Evolutionary conservation across 2,888 invertebrate genomes (phyloP).

Genomic region (Leptinotarsa juncta): DNA sequence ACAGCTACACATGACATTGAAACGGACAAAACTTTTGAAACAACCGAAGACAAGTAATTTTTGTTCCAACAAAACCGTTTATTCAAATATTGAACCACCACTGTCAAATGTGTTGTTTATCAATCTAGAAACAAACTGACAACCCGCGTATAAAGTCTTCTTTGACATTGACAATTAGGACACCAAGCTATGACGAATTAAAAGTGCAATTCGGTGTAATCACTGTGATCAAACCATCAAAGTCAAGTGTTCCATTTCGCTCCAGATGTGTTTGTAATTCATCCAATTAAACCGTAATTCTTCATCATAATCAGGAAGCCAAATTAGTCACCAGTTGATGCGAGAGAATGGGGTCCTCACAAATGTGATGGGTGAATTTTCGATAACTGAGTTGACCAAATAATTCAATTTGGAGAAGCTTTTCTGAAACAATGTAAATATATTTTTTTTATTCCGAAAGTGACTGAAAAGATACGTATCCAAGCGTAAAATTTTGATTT

Average conservation of each 20-base stretch:
- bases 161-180: neutral
- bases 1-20: no score
- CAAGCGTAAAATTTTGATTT: neutral
- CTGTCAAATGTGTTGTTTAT: no score
- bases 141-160: neutral
- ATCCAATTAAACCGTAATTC: slow-evolving; percentile 15
- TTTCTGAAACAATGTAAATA: neutral
- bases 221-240: neutral
- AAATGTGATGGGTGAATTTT: neutral
- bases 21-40: no score
- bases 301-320: slow-evolving; percentile 12
- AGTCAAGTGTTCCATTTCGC: slow-evolving; percentile 6
- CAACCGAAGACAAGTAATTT: no score
- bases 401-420: neutral
- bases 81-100: no score
- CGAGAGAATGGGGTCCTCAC: slow-evolving; percentile 7
- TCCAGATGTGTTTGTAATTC: slow-evolving; percentile 8
- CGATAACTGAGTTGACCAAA: neutral
- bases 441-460: neutral
- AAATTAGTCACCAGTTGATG: slow-evolving; percentile 4
- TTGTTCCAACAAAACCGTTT: no score
- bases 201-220: neutral
- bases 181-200: neutral
- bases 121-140: no score
- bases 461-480: no score